Percentiles rank a stretch among this genome's conserved stretches.
phyloP scores from a whole-genome alignment of 1,140 invertebrate species.

The Danaus melanippus region DNA sequence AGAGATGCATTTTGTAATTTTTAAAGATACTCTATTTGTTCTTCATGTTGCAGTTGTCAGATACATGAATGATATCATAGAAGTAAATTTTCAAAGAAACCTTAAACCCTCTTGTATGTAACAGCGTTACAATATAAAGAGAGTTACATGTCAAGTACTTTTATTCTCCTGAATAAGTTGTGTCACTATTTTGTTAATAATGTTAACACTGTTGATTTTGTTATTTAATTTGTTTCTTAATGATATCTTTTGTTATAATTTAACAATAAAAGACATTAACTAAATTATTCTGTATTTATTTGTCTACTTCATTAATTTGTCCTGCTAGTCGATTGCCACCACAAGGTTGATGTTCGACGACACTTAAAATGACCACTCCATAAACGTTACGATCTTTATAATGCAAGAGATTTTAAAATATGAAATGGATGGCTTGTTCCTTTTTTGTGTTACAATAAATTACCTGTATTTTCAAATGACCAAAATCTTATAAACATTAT shows the following conservation, averaged over 20 bases:
- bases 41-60: slow-evolving; percentile 7
- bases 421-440: too few relatives aligned
- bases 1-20: slow-evolving; percentile 24
- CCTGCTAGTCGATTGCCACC: background rate
- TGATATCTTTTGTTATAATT: slow-evolving; percentile 63
- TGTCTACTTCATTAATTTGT: slow-evolving; percentile 1
- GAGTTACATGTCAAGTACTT: slow-evolving; percentile 20
- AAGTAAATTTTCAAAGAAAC: slow-evolving; percentile 13
- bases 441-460: too few relatives aligned
- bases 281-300: slow-evolving; percentile 20
- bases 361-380: background rate
- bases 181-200: slow-evolving; percentile 28
- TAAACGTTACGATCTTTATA: slow-evolving; percentile 7
- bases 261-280: slow-evolving; percentile 69
- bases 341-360: background rate
- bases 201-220: slow-evolving; percentile 50
- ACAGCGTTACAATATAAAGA: slow-evolving; percentile 50
- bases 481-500: too few relatives aligned
- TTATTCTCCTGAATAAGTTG: background rate
- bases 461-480: too few relatives aligned
- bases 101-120: slow-evolving; percentile 51
- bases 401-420: background rate
- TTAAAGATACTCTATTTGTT: slow-evolving; percentile 3
- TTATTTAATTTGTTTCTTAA: slow-evolving; percentile 52
- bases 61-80: slow-evolving; percentile 48